phyloP scores from a whole-genome alignment of 2,113 vertebrate species.

The Cinclus mexicanus region DNA sequence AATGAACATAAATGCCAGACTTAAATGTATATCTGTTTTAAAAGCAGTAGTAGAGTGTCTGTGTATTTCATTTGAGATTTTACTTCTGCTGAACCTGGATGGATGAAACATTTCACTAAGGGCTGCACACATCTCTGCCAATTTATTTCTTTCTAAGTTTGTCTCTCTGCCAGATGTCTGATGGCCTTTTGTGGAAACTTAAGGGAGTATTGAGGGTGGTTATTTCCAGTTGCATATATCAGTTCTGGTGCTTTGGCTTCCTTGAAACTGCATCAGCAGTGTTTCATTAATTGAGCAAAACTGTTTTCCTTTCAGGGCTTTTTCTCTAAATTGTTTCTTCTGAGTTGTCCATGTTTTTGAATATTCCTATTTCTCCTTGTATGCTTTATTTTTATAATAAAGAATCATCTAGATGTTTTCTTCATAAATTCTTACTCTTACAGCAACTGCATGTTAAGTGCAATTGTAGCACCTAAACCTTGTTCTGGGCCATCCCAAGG shows the following conservation, averaged over 20 bases:
- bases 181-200: not conserved
- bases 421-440: not conserved
- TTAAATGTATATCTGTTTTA: not conserved
- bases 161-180: not conserved
- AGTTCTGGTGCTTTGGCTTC: not conserved
- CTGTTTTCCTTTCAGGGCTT: not conserved
- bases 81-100: not conserved
- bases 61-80: not conserved
- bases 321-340: not conserved
- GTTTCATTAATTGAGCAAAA: not conserved
- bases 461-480: not conserved
- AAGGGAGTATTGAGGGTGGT: not conserved
- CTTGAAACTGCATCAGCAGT: not conserved
- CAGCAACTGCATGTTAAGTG: not conserved
- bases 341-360: not conserved
- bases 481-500: not conserved
- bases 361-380: not conserved
- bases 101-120: not conserved
- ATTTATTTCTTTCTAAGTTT: not conserved
- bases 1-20: not conserved
- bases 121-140: not conserved
- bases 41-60: not conserved
- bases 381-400: not conserved
- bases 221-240: not conserved
- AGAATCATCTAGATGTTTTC: not conserved